Evolutionary conservation across 64 coral and sea anemone species (phyloP).

Genomic region (Astreopora myriophthalma): DNA sequence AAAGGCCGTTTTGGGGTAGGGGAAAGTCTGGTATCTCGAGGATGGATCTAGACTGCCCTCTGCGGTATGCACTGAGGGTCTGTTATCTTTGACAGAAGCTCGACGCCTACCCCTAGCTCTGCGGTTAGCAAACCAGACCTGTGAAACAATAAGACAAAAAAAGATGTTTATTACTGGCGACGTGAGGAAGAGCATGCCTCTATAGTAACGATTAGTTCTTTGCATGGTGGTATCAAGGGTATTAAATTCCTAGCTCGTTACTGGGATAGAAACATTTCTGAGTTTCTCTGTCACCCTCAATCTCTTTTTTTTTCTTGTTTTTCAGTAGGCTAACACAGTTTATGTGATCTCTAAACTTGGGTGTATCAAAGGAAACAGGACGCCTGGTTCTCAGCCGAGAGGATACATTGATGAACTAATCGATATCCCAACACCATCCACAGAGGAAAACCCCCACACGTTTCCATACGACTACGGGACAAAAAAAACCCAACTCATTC

Average conservation of each 20-base stretch:
- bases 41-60: background rate
- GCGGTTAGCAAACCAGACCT: slow-evolving; percentile 74
- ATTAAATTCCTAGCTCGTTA: too few relatives aligned
- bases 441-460: background rate
- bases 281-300: too few relatives aligned
- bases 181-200: too few relatives aligned
- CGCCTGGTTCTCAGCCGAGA: background rate
- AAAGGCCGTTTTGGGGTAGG: background rate
- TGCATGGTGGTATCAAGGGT: too few relatives aligned
- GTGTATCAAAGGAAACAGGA: background rate
- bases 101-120: slow-evolving; percentile 40
- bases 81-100: background rate
- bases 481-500: background rate
- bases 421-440: background rate
- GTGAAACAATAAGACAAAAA: background rate
- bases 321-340: background rate
- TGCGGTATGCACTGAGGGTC: background rate
- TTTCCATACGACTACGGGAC: background rate
- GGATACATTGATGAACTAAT: background rate
- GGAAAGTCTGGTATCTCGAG: background rate
- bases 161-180: background rate
- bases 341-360: background rate
- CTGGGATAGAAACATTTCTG: too few relatives aligned
- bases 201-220: too few relatives aligned
- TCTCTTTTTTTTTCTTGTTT: background rate